Evolutionary conservation across 2,888 invertebrate genomes (phyloP), one percentile per base, ranked within the genome.

Genomic region (Calameuta idolon): DNA sequence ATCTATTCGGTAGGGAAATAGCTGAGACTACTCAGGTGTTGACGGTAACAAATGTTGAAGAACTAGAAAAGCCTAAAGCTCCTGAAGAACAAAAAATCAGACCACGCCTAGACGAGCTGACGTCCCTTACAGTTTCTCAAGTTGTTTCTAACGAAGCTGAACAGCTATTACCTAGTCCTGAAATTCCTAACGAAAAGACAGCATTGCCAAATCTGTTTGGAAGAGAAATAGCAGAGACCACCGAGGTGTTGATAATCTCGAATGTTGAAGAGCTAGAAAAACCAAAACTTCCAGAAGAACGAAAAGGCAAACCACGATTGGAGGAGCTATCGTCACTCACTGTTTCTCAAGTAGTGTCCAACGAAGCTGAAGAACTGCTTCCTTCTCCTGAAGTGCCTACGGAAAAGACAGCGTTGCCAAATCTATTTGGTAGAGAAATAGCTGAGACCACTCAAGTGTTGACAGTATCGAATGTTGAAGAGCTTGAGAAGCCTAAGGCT

Each of bases 11-110:
- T 11, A 88, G 91, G 84, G 92, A 92, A 83, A 88, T 91, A 75
- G 91, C 92, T 11, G 89, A 92, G 85, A 90, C 91, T 74, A 85
- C 89, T 34, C 91, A 92, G 85, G 86, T 92, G 3, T 78, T 89
- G 30, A 81, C 86, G 75, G 81, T 84, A 23, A 78, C 80, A n/a
- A 87, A 80, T 34, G 83, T 85, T 0, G 90, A 89, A 81, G 90
- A 91, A 79, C 83, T 92, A 5, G 34, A 80, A 9, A 76, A 85
- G 73, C 80, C 83, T 12, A 81, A 85, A 69, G 79, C 82, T 35
- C 82, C 87, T 12, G 87, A 88, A 81, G 86, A 85, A 75, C 87
- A 88, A 34, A 88, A 85, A 34, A 88, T 89, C 34, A 85, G 86
- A 69, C 85, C 87, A 0, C 83, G 86, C 34, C 81, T 91, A 11